Evolutionary conservation across 2,113 vertebrate genomes (phyloP), one percentile per base, ranked within the genome.

Genomic region (Pseudorhombus dupliciocellatus): DNA sequence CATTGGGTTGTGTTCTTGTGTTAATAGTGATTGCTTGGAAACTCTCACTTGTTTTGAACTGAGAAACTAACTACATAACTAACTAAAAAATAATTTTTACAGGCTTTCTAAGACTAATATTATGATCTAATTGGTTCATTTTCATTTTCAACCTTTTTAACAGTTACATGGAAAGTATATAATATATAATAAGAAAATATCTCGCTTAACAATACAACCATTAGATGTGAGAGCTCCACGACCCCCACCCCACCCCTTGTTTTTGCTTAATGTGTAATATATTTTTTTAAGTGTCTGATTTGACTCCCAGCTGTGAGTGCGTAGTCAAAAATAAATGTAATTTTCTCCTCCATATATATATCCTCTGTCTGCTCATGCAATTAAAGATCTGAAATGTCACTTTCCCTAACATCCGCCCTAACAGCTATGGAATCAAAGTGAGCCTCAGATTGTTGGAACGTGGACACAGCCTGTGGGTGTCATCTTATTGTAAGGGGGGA

Each of bases 301-400:
- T 52, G 44, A 12, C 37, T 65, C 44, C 40, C 71, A n/a, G 46
- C 18, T 50, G 46, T 53, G 42, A 12, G 42, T 46, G 42, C 16
- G 16, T 65, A 30, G 37, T 24, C 8, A 58, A 14, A 46, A 74
- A 87, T 83, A 48, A 77, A 57, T 64, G 75, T 85, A 68, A 75
- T 66, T 50, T n/a, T 56, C 61, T 63, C 37, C 42, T 55, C 46
- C 51, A 67, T 50, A 37, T 50, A 54, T n/a, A n/a, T n/a, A n/a
- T n/a, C 37, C 58, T 44, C 9, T 21, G 42, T 79, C 20, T 46
- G 22, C 50, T 76, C 71, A 28, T 51, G 51, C 61, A 73, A 77
- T 81, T 75, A 76, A 83, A 84, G 70, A 84, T 78, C 75, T 74
- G 44, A 88, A 79, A 79, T 75, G 61, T 77, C 75, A 69, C 40